Evolutionary conservation across 2,113 vertebrate genomes (phyloP), one percentile per base, ranked within the genome.

Genomic region (Python bivittatus): DNA sequence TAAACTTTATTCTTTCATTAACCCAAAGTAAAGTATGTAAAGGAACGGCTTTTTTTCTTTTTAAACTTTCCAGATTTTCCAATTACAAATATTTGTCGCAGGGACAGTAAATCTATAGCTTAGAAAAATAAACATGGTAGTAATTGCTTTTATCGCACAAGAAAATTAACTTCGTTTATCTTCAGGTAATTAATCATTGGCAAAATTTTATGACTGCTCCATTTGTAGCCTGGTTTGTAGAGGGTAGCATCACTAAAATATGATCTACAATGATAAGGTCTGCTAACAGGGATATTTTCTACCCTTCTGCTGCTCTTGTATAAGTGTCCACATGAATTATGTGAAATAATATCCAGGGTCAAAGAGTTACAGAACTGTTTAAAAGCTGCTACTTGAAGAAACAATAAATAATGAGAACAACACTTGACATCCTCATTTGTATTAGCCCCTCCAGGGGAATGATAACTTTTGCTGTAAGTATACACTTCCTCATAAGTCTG

Each of bases 151-250:
- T 97, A 96, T 97, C 96, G 97, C 97, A 96, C 96, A 97, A 98
- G 96, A 97, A 97, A 97, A 97, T 98, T 97, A 97, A 96, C 97
- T 97, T 92, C 98, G 97, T 98, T 98, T 97, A 97, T 97, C 97
- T 98, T 98, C 95, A 95, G 93, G 95, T 96, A 96, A 98, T 98
- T 97, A 97, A 98, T 98, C 97, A 97, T 95, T 97, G 96, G 93
- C 17, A 95, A 96, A 94, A 94, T 92, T 91, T 95, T 94, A 94
- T 95, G 93, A 93, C 92, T 87, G 17, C 27, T 93, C 90, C 91
- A 92, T 94, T 96, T 96, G 93, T 95, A 96, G 96, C 93, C 95
- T 91, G 94, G 95, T 95, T 96, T 96, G 84, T 92, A n/a, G 29
- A 93, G 89, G 2, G 84, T 95, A 38, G 93, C 13, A 56, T 54